Evolutionary conservation across 2,113 vertebrate species (phyloP).

Genomic region (Phoenicopterus ruber): DNA sequence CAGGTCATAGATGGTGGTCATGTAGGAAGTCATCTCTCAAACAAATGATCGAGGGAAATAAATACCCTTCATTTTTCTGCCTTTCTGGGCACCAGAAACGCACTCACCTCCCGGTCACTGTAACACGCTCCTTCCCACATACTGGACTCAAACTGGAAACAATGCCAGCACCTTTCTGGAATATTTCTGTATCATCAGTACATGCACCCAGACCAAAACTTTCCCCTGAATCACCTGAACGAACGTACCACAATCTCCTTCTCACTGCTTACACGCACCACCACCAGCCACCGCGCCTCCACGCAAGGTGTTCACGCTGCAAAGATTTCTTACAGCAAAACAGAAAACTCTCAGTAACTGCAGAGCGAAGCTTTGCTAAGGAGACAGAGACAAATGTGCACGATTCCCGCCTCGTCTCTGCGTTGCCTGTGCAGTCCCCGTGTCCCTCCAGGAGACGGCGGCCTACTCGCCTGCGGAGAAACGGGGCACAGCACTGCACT

Average conservation of each 20-base stretch:
- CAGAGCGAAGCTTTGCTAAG: not conserved
- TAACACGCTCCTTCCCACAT: not conserved
- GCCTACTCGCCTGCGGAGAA: not conserved
- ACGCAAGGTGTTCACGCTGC: accelerated
- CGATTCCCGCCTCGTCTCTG: not conserved
- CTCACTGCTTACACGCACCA: accelerated
- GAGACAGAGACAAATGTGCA: not conserved
- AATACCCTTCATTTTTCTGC: not conserved
- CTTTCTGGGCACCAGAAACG: not conserved
- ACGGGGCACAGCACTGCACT: accelerated
- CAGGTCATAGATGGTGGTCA: not conserved
- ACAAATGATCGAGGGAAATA: not conserved
- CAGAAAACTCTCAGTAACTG: not conserved
- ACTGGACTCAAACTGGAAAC: not conserved
- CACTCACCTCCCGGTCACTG: accelerated
- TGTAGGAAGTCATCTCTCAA: not conserved
- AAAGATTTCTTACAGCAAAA: accelerated
- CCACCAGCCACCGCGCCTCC: not conserved
- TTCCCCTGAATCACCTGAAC: not conserved
- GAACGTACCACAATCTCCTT: not conserved
- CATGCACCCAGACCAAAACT: not conserved
- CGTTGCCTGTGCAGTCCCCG: accelerated
- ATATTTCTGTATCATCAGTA: not conserved
- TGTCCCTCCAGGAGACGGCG: not conserved
- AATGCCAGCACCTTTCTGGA: not conserved